A percentile compares a stretch with the other conserved stretches of the same genome.
Conservation (phyloP, 2,113 vertebrate genomes). For the Pandion haliaetus region DNA sequence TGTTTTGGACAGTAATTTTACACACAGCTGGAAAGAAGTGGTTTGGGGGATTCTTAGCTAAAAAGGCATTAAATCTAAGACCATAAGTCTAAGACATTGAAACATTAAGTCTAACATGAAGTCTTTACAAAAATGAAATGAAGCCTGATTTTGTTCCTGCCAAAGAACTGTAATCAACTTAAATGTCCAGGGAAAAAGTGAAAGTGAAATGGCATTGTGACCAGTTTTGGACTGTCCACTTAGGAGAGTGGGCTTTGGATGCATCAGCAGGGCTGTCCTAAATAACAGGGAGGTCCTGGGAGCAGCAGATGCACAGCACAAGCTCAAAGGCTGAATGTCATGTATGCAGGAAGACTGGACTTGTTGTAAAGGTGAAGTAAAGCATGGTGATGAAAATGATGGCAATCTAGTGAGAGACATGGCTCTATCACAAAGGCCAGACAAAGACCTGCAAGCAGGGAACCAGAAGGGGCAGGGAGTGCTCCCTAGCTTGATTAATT, state of each 20-base stretch:
- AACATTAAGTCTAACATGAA: not conserved
- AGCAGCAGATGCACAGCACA: not conserved
- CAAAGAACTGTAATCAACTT: not conserved
- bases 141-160: not conserved
- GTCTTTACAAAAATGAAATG: not conserved
- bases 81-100: not conserved
- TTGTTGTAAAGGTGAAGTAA: not conserved
- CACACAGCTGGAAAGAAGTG: not conserved
- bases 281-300: not conserved
- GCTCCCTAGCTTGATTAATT: not conserved
- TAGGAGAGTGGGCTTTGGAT: not conserved
- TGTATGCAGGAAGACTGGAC: not conserved
- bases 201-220: not conserved
- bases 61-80: not conserved
- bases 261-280: not conserved
- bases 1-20: not conserved
- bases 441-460: not conserved
- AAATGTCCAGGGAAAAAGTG: not conserved
- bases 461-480: not conserved
- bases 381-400: rapidly evolving
- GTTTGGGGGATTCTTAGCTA: not conserved
- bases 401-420: not conserved
- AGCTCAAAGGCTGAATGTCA: not conserved
- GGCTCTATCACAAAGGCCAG: not conserved
- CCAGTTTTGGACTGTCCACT: not conserved